Conservation (phyloP, 37 sponge, comb jelly and placozoan genomes). For the Cladorhizidae sp. region DNA sequence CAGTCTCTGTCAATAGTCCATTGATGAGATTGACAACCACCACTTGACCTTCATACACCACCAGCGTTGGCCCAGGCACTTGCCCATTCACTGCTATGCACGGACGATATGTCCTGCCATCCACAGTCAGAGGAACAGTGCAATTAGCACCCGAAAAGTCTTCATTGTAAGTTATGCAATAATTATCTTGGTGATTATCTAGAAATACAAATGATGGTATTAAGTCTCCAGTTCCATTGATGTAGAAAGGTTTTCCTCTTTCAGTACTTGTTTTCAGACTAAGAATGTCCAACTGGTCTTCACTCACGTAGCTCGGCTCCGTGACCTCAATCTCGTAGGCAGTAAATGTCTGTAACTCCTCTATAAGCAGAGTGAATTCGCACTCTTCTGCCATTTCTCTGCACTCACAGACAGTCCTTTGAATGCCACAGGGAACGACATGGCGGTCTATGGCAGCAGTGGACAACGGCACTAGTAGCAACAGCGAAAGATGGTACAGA, state of each 20-base stretch:
- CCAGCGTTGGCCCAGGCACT: slow-evolving; percentile 75
- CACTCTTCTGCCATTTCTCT: slow-evolving; percentile 20
- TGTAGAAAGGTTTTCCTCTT: slow-evolving; percentile 14
- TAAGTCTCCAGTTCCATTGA: slow-evolving; percentile 19
- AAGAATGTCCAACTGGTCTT: not conserved
- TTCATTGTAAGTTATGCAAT: not conserved
- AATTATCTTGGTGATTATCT: not conserved
- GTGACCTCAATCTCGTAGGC: slow-evolving; percentile 9
- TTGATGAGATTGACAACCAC: slow-evolving; percentile 68
- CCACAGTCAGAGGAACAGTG: slow-evolving; percentile 51
- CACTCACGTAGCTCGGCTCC: not conserved
- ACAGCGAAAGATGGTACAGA: too few species aligned
- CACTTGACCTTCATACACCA: slow-evolving; percentile 40
- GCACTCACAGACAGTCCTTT: slow-evolving; percentile 26
- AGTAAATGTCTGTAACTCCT: slow-evolving; percentile 33
- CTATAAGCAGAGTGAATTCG: slow-evolving; percentile 23
- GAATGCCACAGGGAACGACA: slow-evolving; percentile 2
- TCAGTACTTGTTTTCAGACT: not conserved
- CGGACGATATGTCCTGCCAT: slow-evolving; percentile 62
- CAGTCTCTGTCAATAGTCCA: slow-evolving; percentile 25
- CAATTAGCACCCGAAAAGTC: slow-evolving; percentile 19
- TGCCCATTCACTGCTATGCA: slow-evolving; percentile 65
- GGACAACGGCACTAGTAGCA: too few species aligned
- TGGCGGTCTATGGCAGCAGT: slow-evolving; percentile 1
- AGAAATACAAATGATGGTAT: not conserved